These are phyloP conservation scores for Chrysaora quinquecirrha DNA, from an alignment of 30 jellyfish, hydroid and myxozoan genomes.

Conservation along the genomic window DNA sequence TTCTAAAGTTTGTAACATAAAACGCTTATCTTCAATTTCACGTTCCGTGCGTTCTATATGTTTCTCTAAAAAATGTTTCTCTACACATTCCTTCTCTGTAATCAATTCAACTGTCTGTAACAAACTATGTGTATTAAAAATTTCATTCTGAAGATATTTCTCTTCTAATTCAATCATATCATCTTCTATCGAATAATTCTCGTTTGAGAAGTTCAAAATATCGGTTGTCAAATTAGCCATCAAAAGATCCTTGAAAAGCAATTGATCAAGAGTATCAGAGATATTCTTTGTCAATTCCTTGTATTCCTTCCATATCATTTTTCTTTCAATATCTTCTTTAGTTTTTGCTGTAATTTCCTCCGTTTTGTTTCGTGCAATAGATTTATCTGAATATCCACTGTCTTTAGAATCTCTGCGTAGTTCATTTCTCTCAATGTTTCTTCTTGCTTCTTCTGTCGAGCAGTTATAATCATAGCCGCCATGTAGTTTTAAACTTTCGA, in stretches of 20 bases:
- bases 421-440: not conserved
- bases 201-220: slow-evolving; percentile 42
- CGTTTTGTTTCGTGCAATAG: no score
- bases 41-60: slow-evolving; percentile 12
- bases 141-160: slow-evolving; percentile 20
- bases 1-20: slow-evolving; percentile 26
- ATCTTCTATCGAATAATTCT: slow-evolving; percentile 43
- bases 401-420: not conserved
- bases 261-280: slow-evolving; percentile 50
- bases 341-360: not conserved
- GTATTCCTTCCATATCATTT: slow-evolving; percentile 26
- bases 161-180: slow-evolving; percentile 46
- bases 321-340: slow-evolving; percentile 21
- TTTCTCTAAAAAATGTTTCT: not conserved
- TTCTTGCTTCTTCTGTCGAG: not conserved
- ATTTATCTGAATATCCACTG: not conserved
- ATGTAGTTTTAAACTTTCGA: not conserved
- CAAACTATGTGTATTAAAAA: slow-evolving; percentile 31
- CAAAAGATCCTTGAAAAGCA: slow-evolving; percentile 53
- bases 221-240: slow-evolving; percentile 54
- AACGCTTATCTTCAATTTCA: slow-evolving; percentile 31
- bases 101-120: slow-evolving; percentile 52
- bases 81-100: slow-evolving; percentile 39
- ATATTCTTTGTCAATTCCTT: slow-evolving; percentile 8
- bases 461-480: not conserved